Percentiles rank a stretch among this genome's conserved stretches.
Evolutionary conservation across 2,888 invertebrate genomes (phyloP).

Genomic region (Phortica magna): DNA sequence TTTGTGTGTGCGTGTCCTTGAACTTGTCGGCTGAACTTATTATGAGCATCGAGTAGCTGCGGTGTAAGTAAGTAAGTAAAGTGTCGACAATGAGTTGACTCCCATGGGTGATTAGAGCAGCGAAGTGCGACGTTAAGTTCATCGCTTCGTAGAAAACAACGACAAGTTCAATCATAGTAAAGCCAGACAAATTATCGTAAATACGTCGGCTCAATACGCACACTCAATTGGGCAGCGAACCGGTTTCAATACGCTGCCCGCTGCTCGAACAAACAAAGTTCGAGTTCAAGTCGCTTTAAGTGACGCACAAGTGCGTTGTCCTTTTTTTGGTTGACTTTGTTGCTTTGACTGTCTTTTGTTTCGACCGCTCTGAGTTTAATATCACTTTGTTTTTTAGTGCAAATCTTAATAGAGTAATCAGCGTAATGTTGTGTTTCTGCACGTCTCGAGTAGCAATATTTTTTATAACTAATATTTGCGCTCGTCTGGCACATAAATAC

Average conservation of each 20-base stretch:
- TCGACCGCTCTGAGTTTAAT: neutral
- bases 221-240: conserved; percentile 35
- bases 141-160: neutral
- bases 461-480: neutral
- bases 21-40: conserved; percentile 12
- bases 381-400: neutral
- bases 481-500: neutral
- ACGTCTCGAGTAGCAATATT: neutral
- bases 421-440: conserved; percentile 19
- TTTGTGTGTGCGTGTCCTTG: neutral
- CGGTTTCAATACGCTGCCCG: conserved; percentile 1
- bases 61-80: neutral
- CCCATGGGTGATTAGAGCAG: neutral
- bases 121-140: neutral
- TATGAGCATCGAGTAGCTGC: neutral
- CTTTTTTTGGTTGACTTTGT: conserved; percentile 10
- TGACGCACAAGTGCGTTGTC: neutral
- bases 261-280: neutral
- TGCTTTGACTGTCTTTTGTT: neutral
- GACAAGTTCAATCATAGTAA: conserved; percentile 24
- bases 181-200: conserved; percentile 65
- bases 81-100: neutral
- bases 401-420: conserved; percentile 29
- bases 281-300: neutral
- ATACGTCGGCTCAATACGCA: conserved; percentile 37